These are phyloP conservation scores for Chelon labrosus DNA, from an alignment of 2,797 vertebrate species.

Conservation along the genomic window DNA sequence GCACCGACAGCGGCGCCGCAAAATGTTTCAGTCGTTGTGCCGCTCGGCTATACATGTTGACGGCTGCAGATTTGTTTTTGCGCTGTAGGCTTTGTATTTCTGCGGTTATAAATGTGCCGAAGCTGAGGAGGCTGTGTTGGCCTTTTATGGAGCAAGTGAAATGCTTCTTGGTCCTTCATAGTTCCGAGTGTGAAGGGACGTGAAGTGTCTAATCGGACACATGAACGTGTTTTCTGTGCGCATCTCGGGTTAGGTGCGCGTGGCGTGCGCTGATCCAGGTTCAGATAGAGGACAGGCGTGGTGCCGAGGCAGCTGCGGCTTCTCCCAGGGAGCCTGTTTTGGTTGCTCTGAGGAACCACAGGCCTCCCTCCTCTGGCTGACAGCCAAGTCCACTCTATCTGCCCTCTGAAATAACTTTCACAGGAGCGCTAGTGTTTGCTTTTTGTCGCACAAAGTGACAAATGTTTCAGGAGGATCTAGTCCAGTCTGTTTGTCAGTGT, in stretches of 20 bases:
- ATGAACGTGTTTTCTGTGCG: not conserved
- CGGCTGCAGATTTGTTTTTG: slow-evolving; percentile 17
- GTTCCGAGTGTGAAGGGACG: not conserved
- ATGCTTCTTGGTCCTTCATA: slow-evolving; percentile 6
- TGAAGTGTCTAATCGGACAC: not conserved
- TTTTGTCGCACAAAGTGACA: not conserved
- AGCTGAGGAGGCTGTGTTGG: not conserved
- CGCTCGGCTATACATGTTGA: slow-evolving; percentile 4
- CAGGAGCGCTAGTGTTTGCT: not conserved
- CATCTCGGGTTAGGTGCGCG: slow-evolving; percentile 21
- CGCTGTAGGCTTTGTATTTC: slow-evolving; percentile 19
- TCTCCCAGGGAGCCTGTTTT: slow-evolving; percentile 37
- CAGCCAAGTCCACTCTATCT: slow-evolving; percentile 35
- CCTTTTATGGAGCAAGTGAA: slow-evolving; percentile 40
- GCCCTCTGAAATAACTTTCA: slow-evolving; percentile 32
- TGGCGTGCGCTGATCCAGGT: slow-evolving; percentile 37
- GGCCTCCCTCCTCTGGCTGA: slow-evolving; percentile 45
- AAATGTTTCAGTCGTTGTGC: slow-evolving; percentile 2
- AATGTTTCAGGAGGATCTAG: slow-evolving; percentile 7
- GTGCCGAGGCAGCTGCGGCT: slow-evolving; percentile 34
- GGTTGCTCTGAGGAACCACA: slow-evolving; percentile 41
- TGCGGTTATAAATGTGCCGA: slow-evolving; percentile 34
- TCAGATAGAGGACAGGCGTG: slow-evolving; percentile 55
- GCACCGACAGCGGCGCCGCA: not conserved
- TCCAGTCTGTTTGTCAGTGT: not conserved